Conservation (phyloP, 2,113 vertebrate species). For the Garra rufa region DNA sequence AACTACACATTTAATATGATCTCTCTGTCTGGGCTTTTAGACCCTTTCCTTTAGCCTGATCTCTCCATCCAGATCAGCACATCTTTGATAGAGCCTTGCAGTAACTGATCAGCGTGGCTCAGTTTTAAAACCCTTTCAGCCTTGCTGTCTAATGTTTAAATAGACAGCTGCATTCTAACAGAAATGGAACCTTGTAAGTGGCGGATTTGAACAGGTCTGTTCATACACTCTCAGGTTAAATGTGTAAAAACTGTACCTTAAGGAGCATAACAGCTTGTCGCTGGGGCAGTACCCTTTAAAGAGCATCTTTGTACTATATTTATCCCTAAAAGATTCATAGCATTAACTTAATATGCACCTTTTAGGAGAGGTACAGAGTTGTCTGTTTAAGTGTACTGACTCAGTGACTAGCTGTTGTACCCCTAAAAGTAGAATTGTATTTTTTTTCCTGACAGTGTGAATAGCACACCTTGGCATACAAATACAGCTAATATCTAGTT, state of each 20-base stretch:
- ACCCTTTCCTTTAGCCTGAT: conserved; percentile 15
- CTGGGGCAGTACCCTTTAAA: background rate
- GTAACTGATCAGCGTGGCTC: conserved; percentile 12
- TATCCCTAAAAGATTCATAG: background rate
- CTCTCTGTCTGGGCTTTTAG: conserved; percentile 44
- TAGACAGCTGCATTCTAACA: background rate
- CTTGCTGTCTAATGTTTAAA: background rate
- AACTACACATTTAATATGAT: conserved; percentile 52
- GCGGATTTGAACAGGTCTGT: background rate
- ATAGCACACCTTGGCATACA: background rate
- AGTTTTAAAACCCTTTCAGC: conserved; percentile 11
- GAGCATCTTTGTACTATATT: background rate
- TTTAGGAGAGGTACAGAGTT: background rate
- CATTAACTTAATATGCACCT: background rate
- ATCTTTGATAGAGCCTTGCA: background rate
- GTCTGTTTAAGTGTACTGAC: background rate
- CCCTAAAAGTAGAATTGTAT: background rate
- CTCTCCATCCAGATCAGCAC: conserved; percentile 36
- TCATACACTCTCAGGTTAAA: background rate
- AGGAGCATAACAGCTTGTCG: background rate
- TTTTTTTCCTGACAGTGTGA: background rate
- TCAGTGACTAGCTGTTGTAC: background rate
- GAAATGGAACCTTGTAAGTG: background rate
- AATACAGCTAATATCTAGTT: background rate
- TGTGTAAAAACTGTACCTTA: background rate